phyloP scores from a whole-genome alignment of 2,888 invertebrate species.

The Calameuta filiformis region DNA sequence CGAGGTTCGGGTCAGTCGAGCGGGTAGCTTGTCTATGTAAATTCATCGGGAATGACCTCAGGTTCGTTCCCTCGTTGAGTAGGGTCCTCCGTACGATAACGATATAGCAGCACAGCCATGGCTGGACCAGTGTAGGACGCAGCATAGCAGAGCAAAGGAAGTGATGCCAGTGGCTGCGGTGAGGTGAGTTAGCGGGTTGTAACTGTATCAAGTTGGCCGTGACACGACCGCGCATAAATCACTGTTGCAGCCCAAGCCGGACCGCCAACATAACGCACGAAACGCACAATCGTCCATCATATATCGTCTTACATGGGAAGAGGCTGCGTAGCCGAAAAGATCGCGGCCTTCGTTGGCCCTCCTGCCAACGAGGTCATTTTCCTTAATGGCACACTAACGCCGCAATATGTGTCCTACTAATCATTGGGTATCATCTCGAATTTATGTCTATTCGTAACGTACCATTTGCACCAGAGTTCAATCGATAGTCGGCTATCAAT shows the following conservation, averaged over 20 bases:
- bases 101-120: background rate
- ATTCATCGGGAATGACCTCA: background rate
- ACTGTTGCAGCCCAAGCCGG: constrained; percentile 43
- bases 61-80: background rate
- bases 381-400: background rate
- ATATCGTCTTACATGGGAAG: background rate
- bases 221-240: constrained; percentile 62
- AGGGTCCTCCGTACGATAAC: background rate
- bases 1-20: background rate
- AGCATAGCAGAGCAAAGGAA: background rate
- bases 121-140: background rate
- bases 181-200: constrained; percentile 60
- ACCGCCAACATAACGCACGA: constrained; percentile 33
- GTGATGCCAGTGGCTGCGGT: constrained; percentile 28
- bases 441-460: background rate
- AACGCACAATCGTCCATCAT: constrained; percentile 4
- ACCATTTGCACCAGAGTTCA: background rate
- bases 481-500: background rate
- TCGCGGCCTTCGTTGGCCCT: constrained; percentile 23
- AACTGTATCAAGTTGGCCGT: constrained; percentile 64
- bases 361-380: background rate
- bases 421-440: background rate
- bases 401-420: background rate
- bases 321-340: constrained; percentile 16
- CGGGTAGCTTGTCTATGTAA: background rate